Conservation (phyloP, 2,888 invertebrate genomes). For the Marasmarcha lunaedactyla region DNA sequence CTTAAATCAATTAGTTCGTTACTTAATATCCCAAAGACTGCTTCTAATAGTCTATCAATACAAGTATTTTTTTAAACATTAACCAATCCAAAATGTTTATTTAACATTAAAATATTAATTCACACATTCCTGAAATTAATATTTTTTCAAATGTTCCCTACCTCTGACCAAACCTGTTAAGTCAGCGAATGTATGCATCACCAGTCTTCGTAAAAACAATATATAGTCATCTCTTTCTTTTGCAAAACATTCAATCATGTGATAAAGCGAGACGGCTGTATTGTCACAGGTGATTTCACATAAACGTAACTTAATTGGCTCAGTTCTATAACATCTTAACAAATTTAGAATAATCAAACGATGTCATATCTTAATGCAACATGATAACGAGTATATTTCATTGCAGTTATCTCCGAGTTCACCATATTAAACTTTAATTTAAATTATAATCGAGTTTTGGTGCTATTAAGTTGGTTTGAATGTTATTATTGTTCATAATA, state of each 20-base stretch:
- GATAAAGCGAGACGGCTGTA: slow-evolving; percentile 26
- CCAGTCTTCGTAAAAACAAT: slow-evolving; percentile 24
- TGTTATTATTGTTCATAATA: neutral
- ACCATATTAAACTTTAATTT: neutral
- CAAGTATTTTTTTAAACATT: too few species aligned
- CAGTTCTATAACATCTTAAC: slow-evolving; percentile 26
- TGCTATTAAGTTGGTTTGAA: neutral
- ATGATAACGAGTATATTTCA: slow-evolving; percentile 21
- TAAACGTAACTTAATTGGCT: slow-evolving; percentile 30
- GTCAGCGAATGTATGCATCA: slow-evolving; percentile 50
- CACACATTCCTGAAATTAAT: too few species aligned
- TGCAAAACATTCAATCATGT: slow-evolving; percentile 13
- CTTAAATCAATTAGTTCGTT: too few species aligned
- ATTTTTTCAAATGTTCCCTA: slow-evolving; percentile 19
- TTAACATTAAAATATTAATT: too few species aligned
- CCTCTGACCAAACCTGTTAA: slow-evolving; percentile 53
- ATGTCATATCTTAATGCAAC: slow-evolving; percentile 21
- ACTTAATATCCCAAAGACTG: too few species aligned
- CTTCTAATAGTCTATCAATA: too few species aligned
- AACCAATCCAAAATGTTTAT: too few species aligned
- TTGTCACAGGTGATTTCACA: slow-evolving; percentile 31
- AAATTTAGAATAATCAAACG: slow-evolving; percentile 13
- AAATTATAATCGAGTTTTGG: too few species aligned
- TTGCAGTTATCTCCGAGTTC: slow-evolving; percentile 36
- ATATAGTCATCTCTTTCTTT: slow-evolving; percentile 30